Conservation (phyloP, 2,888 invertebrate species). For the Dicyrtomina minuta region DNA sequence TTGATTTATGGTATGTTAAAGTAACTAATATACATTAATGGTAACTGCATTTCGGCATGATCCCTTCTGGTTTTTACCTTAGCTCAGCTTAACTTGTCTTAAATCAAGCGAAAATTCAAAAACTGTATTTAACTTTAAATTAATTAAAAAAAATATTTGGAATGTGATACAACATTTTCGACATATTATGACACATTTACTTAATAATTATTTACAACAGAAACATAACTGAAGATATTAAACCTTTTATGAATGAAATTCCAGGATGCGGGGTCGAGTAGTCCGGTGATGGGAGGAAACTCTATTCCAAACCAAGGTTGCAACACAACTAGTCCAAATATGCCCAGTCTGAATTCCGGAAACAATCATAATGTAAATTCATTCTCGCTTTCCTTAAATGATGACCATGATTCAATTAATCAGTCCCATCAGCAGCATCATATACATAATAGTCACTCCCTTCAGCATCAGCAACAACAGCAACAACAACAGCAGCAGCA, state of each 20-base stretch:
- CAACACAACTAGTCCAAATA: conserved; percentile 31
- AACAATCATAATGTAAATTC: conserved; percentile 34
- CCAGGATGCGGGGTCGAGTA: conserved; percentile 27
- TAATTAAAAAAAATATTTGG: no score
- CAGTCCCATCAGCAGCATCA: conserved; percentile 16
- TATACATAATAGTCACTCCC: conserved; percentile 16
- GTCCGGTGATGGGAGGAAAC: conserved; percentile 22
- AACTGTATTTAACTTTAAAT: no score
- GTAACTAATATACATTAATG: no score
- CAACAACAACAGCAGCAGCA: conserved; percentile 20
- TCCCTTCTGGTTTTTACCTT: no score
- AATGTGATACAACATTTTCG: no score
- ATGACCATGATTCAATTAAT: conserved; percentile 24
- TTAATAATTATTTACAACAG: no score
- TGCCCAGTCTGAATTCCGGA: conserved; percentile 29
- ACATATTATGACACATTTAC: no score
- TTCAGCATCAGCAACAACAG: conserved; percentile 16
- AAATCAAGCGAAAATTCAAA: no score
- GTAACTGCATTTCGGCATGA: no score
- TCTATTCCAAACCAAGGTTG: conserved; percentile 12
- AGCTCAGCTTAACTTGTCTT: no score
- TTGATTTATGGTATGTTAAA: no score
- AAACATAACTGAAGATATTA: no score
- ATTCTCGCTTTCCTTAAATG: conserved; percentile 23
- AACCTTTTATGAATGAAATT: neutral